Evolutionary conservation across 2,888 invertebrate genomes (phyloP), one percentile per base, ranked within the genome.

Genomic region (Pinctada fucata): DNA sequence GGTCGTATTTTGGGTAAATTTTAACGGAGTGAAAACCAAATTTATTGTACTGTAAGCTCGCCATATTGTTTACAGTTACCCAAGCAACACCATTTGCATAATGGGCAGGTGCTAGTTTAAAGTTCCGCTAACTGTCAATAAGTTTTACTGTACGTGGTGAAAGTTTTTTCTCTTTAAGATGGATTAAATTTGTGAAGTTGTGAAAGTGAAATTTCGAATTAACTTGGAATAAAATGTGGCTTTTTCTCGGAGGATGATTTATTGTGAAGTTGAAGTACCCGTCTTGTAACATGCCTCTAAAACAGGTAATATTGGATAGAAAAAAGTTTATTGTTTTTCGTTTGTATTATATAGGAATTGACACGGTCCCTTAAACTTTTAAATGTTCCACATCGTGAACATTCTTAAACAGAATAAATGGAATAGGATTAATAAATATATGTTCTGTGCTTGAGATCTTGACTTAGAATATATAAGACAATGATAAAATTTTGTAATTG

Each of bases 11-110:
- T 31, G 31, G 31, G 31, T 31, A 31, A 31, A 31, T 31, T 31
- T 10, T 58, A 58, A 58, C 58, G 58, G 8, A 13, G 6, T 58
- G 13, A 58, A 58, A 58, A 58, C 8, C 13, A 13, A 58, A 6
- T 58, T 6, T 58, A 6, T 58, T 58, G 13, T 58, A 10, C 13
- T 13, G 6, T 6, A 68, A 45, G 48, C 16, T 63, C 76, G 79
- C 82, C 83, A 83, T 83, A 78, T 81, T 84, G 84, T 84, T 84
- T 82, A 84, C 78, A 80, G 81, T 84, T 82, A 79, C 83, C 84
- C 75, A 77, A 82, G 83, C 75, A 79, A 83, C 83, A 82, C 58
- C 70, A 83, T 83, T 84, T 83, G 79, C 83, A 83, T 80, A 80
- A 70, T 73, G 70, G 67, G 66, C 70, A 79, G 70, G 78, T 73